Evolutionary conservation across 2,113 vertebrate species (phyloP).

Genomic region (Engraulis encrasicolus): DNA sequence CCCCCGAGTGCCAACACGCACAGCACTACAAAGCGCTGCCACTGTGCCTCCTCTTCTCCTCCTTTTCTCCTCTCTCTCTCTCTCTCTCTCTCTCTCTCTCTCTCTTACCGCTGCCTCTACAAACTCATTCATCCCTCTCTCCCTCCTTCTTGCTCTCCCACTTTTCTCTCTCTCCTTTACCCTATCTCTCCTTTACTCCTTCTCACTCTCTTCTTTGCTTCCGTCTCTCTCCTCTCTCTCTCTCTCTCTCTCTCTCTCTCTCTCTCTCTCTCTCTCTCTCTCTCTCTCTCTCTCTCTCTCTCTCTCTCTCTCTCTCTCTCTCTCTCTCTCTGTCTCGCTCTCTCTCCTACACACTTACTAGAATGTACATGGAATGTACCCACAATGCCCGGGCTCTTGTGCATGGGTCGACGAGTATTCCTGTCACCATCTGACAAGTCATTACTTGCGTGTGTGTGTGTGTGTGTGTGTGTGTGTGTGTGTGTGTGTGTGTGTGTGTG

Average conservation of each 20-base stretch:
- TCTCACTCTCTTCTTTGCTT: too few species aligned
- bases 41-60: too few species aligned
- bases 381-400: slow-evolving; percentile 20
- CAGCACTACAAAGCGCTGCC: background rate
- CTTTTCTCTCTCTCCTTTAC: too few species aligned
- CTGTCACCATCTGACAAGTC: slow-evolving; percentile 21
- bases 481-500: too few species aligned
- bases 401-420: slow-evolving; percentile 34
- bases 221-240: background rate
- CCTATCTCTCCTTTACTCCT: too few species aligned
- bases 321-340: background rate
- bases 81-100: too few species aligned
- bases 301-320: background rate
- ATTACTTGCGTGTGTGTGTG: slow-evolving; percentile 43
- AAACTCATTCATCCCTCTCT: too few species aligned
- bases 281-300: background rate
- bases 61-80: too few species aligned
- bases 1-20: background rate
- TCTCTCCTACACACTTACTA: slow-evolving; percentile 25
- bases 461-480: too few species aligned
- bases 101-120: too few species aligned
- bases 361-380: slow-evolving; percentile 29
- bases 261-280: background rate
- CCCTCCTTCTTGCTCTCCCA: too few species aligned
- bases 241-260: background rate